Evolutionary conservation across 2,113 vertebrate genomes (phyloP), one percentile per base, ranked within the genome.

Genomic region (Syngnathus typhle): DNA sequence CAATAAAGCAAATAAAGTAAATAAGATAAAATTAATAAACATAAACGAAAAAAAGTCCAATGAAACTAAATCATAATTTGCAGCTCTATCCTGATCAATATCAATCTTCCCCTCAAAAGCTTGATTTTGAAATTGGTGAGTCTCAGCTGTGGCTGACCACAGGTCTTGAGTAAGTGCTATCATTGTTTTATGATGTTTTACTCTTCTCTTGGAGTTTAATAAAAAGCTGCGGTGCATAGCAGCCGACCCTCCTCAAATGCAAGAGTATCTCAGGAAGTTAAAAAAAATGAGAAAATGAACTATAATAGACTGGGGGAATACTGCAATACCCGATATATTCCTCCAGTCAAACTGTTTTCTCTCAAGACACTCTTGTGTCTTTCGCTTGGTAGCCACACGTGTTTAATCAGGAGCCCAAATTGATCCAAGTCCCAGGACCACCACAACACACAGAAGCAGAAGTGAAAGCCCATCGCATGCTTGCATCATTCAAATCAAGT

Each of bases 401-500:
- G 62, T 84, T 81, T 84, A 89, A 85, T 84, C 82, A 86, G 80
- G 60, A 21, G 65, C 69, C 65, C 74, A 39, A 59, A 64, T 16
- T 61, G 63, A 70, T 49, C 55, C 46, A 32, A 70, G 80, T 32
- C 3, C 65, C 10, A 62, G 75, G 76, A 74, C 79, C 56, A 68
- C 64, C 84, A 75, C 70, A 7, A 38, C 61, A 71, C 78, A 66
- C 82, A 55, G 46, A 74, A 74, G 72, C 38, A 71, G 67, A 79
- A 71, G 69, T 68, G 79, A 81, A 82, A 77, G 72, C 83, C 76
- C 69, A 84, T 85, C 52, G 63, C 51, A 43, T 43, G 46, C 71
- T 70, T 49, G 12, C 70, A 74, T 88, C 87, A 87, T 88, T 88
- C 84, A 87, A 87, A 89, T 85, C 69, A 81, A 59, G 79, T 80